phyloP scores from a whole-genome alignment of 1,140 invertebrate species.

The Drosophila gunungcola region DNA sequence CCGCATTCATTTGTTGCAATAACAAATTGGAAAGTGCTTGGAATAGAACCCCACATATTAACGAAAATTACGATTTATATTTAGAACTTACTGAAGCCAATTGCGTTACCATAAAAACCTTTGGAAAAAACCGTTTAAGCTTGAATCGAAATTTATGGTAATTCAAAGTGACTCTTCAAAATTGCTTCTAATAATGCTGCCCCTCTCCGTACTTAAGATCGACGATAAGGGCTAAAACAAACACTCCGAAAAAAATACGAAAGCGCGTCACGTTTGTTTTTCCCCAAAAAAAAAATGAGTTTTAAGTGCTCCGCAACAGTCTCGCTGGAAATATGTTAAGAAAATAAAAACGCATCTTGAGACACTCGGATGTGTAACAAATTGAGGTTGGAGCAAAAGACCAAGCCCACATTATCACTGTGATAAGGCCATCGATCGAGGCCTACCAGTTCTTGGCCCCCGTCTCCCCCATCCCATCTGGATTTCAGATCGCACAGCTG shows the following conservation, averaged over 20 bases:
- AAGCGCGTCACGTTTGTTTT: constrained; percentile 64
- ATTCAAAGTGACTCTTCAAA: constrained; percentile 56
- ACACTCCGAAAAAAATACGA: constrained; percentile 60
- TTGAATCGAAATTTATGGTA: constrained; percentile 29
- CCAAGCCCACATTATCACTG: constrained; percentile 69
- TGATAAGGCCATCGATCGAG: constrained; percentile 69
- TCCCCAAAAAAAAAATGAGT: constrained; percentile 33
- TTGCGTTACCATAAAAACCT: constrained; percentile 51
- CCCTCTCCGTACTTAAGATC: constrained; percentile 40
- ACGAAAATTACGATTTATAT: constrained; percentile 46
- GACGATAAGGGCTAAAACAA: constrained; percentile 71
- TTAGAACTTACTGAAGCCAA: constrained; percentile 35
- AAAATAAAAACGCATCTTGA: constrained; percentile 57
- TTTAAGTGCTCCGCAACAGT: constrained; percentile 51
- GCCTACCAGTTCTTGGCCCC: neutral
- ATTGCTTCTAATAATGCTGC: constrained; percentile 55
- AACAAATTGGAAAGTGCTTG: constrained; percentile 72
- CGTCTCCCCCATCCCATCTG: neutral
- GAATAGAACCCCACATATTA: constrained; percentile 16
- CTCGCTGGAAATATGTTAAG: constrained; percentile 58
- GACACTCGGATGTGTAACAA: constrained; percentile 50
- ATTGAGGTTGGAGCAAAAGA: constrained; percentile 38
- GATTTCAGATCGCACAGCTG: constrained; percentile 58
- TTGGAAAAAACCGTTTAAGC: constrained; percentile 8
- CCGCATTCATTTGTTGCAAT: constrained; percentile 80